Conservation (phyloP, 53 echinoderm and acorn worm species). For the Astropecten irregularis region DNA sequence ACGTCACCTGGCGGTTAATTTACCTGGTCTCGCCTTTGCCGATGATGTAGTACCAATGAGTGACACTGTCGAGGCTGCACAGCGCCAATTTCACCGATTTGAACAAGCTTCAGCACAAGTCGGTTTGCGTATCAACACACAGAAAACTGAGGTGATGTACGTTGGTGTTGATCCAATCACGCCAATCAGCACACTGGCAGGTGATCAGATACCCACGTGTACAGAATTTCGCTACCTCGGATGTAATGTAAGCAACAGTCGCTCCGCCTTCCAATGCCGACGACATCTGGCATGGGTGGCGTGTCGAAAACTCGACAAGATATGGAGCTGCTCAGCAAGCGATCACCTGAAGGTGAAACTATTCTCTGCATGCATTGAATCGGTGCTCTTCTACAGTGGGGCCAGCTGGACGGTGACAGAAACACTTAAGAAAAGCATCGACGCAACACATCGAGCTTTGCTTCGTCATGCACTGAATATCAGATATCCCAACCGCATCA, state of each 20-base stretch:
- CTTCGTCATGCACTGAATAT: too few relatives aligned
- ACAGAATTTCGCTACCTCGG: neutral
- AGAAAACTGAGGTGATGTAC: neutral
- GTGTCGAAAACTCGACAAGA: neutral
- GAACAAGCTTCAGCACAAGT: too few relatives aligned
- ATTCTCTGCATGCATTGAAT: too few relatives aligned
- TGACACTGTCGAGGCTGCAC: neutral
- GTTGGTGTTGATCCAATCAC: neutral
- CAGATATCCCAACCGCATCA: too few relatives aligned
- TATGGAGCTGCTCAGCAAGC: conserved; percentile 5
- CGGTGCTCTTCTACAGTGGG: too few relatives aligned
- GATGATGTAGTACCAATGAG: conserved; percentile 1
- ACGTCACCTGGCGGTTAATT: neutral
- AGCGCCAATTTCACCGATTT: neutral
- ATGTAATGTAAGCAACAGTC: neutral
- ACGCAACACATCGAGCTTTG: too few relatives aligned
- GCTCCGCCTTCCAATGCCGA: neutral
- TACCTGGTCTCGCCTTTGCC: neutral
- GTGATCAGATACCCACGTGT: neutral
- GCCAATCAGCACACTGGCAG: neutral
- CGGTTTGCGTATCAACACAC: too few relatives aligned
- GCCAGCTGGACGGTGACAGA: too few relatives aligned
- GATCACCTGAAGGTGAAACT: neutral
- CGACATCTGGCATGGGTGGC: neutral
- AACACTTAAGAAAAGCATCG: too few relatives aligned